Evolutionary conservation across 2,797 vertebrate genomes (phyloP).

Genomic region (Danio aesculapii): DNA sequence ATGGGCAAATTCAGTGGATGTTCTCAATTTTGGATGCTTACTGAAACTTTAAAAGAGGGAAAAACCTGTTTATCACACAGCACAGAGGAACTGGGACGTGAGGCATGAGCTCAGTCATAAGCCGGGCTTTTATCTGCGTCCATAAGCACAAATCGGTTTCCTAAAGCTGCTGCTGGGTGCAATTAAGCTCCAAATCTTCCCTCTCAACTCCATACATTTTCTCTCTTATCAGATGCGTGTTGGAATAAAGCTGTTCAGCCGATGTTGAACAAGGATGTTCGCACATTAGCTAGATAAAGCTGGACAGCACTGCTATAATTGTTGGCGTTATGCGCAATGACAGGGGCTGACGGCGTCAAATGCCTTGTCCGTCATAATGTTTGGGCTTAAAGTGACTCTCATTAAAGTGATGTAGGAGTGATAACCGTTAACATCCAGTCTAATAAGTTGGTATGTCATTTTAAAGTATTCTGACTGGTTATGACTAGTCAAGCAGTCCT

Average conservation of each 20-base stretch:
- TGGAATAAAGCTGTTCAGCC: slow-evolving; percentile 45
- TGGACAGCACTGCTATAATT: slow-evolving; percentile 38
- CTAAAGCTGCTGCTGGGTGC: slow-evolving; percentile 46
- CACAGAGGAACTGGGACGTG: slow-evolving; percentile 39
- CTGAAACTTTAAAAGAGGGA: slow-evolving; percentile 39
- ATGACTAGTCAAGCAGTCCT: slow-evolving; percentile 22
- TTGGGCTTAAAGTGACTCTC: slow-evolving; percentile 24
- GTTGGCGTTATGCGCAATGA: slow-evolving; percentile 22
- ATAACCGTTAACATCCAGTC: slow-evolving; percentile 27
- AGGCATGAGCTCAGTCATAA: slow-evolving; percentile 34
- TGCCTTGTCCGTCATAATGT: slow-evolving; percentile 21
- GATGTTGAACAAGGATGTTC: slow-evolving; percentile 48
- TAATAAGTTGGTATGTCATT: slow-evolving; percentile 21
- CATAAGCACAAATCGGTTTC: slow-evolving; percentile 46
- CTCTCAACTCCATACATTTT: slow-evolving; percentile 45
- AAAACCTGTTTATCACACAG: slow-evolving; percentile 48
- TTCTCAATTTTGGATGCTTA: slow-evolving; percentile 36
- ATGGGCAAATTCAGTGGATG: slow-evolving; percentile 29
- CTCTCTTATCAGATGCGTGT: slow-evolving; percentile 35
- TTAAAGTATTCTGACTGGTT: slow-evolving; percentile 20
- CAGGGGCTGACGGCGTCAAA: slow-evolving; percentile 10
- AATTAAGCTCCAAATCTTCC: slow-evolving; percentile 42
- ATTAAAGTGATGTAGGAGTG: slow-evolving; percentile 23
- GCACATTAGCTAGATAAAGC: slow-evolving; percentile 48
- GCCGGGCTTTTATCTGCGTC: slow-evolving; percentile 38